These are phyloP conservation scores for Pristionchus arcanus DNA, from an alignment of 2,888 invertebrate species.

Conservation along the genomic window DNA sequence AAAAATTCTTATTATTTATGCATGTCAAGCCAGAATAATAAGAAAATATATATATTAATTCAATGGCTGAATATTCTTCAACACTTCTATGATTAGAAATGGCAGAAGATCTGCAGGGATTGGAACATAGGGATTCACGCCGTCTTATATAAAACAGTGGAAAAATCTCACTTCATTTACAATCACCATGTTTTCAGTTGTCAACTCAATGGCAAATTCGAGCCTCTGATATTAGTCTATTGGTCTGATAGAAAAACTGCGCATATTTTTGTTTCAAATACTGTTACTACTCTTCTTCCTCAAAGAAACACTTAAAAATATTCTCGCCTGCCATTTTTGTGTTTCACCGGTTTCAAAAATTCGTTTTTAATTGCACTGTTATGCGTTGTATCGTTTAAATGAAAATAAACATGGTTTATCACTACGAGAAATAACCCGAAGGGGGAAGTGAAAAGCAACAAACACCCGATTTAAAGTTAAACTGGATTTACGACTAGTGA, in stretches of 20 bases:
- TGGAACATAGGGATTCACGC: no score
- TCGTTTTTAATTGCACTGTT: not conserved
- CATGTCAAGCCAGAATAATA: no score
- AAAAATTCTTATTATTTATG: no score
- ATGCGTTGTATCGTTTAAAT: not conserved
- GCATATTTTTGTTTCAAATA: not conserved
- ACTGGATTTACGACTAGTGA: not conserved
- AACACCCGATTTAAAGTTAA: not conserved
- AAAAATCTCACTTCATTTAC: no score
- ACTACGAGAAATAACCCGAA: not conserved
- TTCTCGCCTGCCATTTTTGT: not conserved
- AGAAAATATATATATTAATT: no score
- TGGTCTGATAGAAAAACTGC: not conserved
- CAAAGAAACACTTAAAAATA: not conserved
- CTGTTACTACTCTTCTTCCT: not conserved
- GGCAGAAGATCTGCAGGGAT: no score
- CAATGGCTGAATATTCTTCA: no score
- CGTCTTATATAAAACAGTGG: no score
- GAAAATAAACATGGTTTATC: not conserved
- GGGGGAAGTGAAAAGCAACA: not conserved
- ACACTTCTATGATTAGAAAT: no score
- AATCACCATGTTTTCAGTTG: not conserved
- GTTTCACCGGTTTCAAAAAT: not conserved
- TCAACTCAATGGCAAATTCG: conserved; percentile 37
- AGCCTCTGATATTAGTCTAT: not conserved